phyloP scores from a whole-genome alignment of 2,888 invertebrate species.

The Drosophila colorata region DNA sequence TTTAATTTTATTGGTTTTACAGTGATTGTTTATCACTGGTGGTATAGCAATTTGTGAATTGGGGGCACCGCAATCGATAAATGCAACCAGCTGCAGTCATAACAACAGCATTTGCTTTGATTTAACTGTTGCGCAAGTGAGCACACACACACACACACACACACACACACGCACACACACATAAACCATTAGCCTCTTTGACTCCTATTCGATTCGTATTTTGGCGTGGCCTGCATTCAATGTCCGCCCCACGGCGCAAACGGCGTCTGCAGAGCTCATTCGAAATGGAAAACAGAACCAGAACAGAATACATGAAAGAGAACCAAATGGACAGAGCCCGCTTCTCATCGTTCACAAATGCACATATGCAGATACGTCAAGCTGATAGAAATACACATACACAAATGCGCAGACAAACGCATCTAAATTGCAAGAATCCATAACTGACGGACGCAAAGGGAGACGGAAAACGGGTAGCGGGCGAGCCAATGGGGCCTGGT shows the following conservation, averaged over 20 bases:
- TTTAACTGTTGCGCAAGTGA: constrained; percentile 55
- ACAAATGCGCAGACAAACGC: constrained; percentile 44
- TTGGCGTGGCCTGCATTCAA: constrained; percentile 63
- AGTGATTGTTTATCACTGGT: not conserved
- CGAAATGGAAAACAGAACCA: constrained; percentile 65
- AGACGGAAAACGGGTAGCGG: too few relatives aligned
- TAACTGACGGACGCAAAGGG: constrained; percentile 27
- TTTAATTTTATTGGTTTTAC: not conserved
- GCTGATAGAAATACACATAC: constrained; percentile 10
- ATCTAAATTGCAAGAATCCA: constrained; percentile 70
- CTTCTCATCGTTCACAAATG: constrained; percentile 34
- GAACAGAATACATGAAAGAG: constrained; percentile 43
- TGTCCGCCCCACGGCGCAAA: constrained; percentile 28
- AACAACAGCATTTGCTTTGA: constrained; percentile 53
- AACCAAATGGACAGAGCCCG: constrained; percentile 46
- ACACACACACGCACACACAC: constrained; percentile 1
- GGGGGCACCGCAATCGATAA: constrained; percentile 35
- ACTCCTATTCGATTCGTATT: constrained; percentile 47
- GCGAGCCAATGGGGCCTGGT: constrained; percentile 14
- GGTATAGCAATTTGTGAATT: constrained; percentile 29
- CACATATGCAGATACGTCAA: constrained; percentile 40
- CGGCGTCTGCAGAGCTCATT: constrained; percentile 62
- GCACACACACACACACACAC: constrained; percentile 8
- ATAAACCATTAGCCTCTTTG: constrained; percentile 61
- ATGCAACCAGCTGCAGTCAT: constrained; percentile 39